Evolutionary conservation across 2,888 invertebrate genomes (phyloP), one percentile per base, ranked within the genome.

Genomic region (Cybosia mesomella): DNA sequence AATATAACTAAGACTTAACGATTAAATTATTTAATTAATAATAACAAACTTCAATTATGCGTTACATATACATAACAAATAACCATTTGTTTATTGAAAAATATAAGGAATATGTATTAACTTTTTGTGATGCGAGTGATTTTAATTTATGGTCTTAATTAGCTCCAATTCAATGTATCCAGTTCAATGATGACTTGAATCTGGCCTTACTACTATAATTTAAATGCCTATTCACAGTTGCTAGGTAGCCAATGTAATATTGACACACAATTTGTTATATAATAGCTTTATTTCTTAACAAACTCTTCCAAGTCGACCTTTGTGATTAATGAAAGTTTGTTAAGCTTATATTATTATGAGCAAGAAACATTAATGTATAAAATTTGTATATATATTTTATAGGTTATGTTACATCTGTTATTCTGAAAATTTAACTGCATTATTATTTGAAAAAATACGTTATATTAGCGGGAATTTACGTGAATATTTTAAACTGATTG

Each of bases 31-130:
- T 39, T 15, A 59, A 59, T 67, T 32, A 68, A 73, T 77, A 63
- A 64, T 76, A 80, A 79, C 72, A 72, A 80, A 78, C 36, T 70
- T 66, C 53, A 77, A 75, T 77, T 80, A 75, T 71, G 70, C 74
- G 28, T 58, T 67, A 60, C n/a, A 18, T 62, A 21, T 62, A 18
- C n/a, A 54, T 10, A 53, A 62, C 34, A 54, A 18, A 34, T 28
- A 62, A 32, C 15, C 24, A 21, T 34, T 18, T 53, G 18, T 34
- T n/a, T 28, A 60, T 49, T 22, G 39, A 11, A 59, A 22, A 39
- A 13, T 13, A 8, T n/a, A n/a, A 49, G 10, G 9, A 28, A 28
- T 28, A 28, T 5, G 28, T 28, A 4, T 5, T 28, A 28, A 28
- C n/a, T n/a, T 28, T 28, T 28, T 28, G 5, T 28, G 28, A 2